These are phyloP conservation scores for Esox niger DNA, from an alignment of 2,113 vertebrate species.

Conservation along the genomic window DNA sequence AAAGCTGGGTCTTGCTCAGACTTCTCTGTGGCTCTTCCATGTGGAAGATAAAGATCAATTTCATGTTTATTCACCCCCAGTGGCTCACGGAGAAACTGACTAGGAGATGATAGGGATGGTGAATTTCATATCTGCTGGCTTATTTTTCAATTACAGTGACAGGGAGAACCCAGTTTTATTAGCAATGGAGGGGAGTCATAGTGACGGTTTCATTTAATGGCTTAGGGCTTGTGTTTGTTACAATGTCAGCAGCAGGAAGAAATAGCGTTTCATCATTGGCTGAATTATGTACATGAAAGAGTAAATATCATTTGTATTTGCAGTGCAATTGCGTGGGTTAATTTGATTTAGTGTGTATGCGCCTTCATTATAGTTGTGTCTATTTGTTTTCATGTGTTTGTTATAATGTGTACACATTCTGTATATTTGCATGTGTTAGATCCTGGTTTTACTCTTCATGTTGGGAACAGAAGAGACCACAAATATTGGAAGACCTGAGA, in stretches of 20 bases:
- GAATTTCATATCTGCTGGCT: background rate
- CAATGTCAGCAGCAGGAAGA: background rate
- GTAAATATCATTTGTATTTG: too few relatives aligned
- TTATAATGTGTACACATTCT: too few relatives aligned
- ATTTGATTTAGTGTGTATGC: too few relatives aligned
- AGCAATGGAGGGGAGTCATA: slow-evolving; percentile 21
- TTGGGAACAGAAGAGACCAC: too few relatives aligned
- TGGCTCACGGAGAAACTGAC: too few relatives aligned
- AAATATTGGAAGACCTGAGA: too few relatives aligned
- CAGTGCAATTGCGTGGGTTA: too few relatives aligned
- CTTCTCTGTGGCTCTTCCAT: slow-evolving; percentile 18
- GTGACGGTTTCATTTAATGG: slow-evolving; percentile 32
- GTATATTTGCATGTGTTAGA: too few relatives aligned
- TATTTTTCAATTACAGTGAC: slow-evolving; percentile 10
- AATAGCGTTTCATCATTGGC: background rate
- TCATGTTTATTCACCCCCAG: slow-evolving; percentile 22
- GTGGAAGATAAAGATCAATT: slow-evolving; percentile 23
- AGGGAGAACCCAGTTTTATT: slow-evolving; percentile 13
- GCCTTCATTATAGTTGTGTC: too few relatives aligned
- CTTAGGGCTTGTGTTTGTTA: slow-evolving; percentile 17
- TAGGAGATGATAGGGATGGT: background rate
- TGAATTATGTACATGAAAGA: background rate
- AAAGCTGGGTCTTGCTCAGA: slow-evolving; percentile 9
- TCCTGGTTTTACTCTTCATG: too few relatives aligned
- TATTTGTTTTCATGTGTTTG: too few relatives aligned